phyloP scores from a whole-genome alignment of 2,113 vertebrate genomes.

The Nibea coibor region DNA sequence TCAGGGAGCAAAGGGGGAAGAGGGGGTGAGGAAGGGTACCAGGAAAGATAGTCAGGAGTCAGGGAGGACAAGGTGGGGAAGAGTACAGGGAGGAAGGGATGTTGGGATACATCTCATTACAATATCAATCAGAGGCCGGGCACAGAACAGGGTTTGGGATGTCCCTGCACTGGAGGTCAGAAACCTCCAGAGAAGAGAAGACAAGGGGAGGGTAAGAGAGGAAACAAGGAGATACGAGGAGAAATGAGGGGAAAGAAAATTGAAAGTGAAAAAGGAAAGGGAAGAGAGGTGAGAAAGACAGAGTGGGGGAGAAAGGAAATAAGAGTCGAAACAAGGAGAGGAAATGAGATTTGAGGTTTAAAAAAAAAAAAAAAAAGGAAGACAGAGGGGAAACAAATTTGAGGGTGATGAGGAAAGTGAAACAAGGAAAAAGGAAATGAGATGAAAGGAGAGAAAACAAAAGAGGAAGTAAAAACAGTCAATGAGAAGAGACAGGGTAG shows the following conservation, averaged over 20 bases:
- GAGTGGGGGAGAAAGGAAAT: background rate
- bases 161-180: slow-evolving; percentile 63
- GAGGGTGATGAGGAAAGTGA: background rate
- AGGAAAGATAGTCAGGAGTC: slow-evolving; percentile 47
- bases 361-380: background rate
- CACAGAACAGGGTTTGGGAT: slow-evolving; percentile 66
- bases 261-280: background rate
- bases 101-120: slow-evolving; percentile 83
- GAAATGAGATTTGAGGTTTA: background rate
- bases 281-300: slow-evolving; percentile 18
- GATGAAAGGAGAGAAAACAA: background rate
- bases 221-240: background rate
- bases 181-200: slow-evolving; percentile 40
- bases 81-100: slow-evolving; percentile 62
- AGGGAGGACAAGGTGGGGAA: slow-evolving; percentile 12
- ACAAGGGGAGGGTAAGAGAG: background rate
- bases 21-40: slow-evolving; percentile 55
- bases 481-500: background rate
- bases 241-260: background rate
- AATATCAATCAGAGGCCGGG: slow-evolving; percentile 92
- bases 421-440: background rate
- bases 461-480: background rate
- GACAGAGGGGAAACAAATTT: background rate
- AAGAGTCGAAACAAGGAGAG: background rate
- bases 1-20: slow-evolving; percentile 78